These are phyloP conservation scores for Sardina pilchardus DNA, from an alignment of 2,113 vertebrate species.

Conservation along the genomic window DNA sequence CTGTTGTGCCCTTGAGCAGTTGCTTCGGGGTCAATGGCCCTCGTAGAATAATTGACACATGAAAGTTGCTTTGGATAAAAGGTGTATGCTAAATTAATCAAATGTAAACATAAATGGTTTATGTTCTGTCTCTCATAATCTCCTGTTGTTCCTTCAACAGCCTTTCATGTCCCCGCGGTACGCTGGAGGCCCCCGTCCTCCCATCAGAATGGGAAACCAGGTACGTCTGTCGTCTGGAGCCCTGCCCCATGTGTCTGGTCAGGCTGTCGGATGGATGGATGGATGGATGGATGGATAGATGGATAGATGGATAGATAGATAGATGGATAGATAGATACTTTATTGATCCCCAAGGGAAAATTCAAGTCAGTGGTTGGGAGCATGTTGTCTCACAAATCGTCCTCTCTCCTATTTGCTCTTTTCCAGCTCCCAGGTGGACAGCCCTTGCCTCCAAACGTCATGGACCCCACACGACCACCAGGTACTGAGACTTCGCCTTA, in stretches of 20 bases:
- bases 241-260: neutral
- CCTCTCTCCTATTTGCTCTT: neutral
- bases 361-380: neutral
- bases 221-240: constrained; percentile 50
- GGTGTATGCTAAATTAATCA: too few relatives aligned
- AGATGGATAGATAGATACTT: too few relatives aligned
- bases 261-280: too few relatives aligned
- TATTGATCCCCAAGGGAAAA: too few relatives aligned
- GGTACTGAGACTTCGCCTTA: neutral
- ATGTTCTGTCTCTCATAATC: neutral
- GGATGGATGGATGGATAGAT: too few relatives aligned
- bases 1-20: too few relatives aligned
- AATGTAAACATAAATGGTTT: neutral
- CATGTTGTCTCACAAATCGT: too few relatives aligned
- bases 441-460: constrained; percentile 49
- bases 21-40: too few relatives aligned
- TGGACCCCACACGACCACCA: constrained; percentile 50
- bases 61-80: too few relatives aligned
- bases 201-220: constrained; percentile 85
- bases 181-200: constrained; percentile 81
- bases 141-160: constrained; percentile 58
- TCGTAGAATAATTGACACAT: too few relatives aligned
- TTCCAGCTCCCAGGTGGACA: constrained; percentile 47
- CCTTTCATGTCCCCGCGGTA: constrained; percentile 89
- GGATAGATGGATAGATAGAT: too few relatives aligned